These are phyloP conservation scores for Leucania comma DNA, from an alignment of 2,888 invertebrate species.

Conservation along the genomic window DNA sequence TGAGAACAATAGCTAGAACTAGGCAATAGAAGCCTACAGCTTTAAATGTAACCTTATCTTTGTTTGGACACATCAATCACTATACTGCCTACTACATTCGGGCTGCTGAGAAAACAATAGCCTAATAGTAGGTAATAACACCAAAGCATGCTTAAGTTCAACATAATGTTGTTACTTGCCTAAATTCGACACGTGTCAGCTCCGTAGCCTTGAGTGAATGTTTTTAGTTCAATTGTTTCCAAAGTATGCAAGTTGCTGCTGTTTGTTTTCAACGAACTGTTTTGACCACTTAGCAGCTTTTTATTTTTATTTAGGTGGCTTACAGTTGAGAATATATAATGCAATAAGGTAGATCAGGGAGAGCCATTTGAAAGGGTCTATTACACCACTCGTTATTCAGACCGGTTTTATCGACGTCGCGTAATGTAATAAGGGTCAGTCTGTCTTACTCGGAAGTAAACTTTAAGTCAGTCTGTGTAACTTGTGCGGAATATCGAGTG, in stretches of 20 bases:
- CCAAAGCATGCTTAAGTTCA: constrained; percentile 43
- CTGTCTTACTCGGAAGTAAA: too few species aligned
- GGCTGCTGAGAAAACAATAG: constrained; percentile 69
- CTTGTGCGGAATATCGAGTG: too few species aligned
- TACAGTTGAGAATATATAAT: neutral
- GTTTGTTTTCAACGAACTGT: constrained; percentile 8
- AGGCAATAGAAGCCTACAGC: constrained; percentile 12
- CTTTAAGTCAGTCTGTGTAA: too few species aligned
- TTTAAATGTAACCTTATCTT: constrained; percentile 68
- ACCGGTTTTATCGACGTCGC: too few species aligned
- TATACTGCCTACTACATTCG: constrained; percentile 41
- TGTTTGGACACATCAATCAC: constrained; percentile 74
- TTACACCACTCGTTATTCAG: too few species aligned
- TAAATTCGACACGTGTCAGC: constrained; percentile 55
- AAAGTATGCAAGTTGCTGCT: constrained; percentile 7
- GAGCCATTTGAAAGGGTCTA: too few species aligned
- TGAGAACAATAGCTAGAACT: constrained; percentile 46
- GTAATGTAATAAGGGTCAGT: too few species aligned
- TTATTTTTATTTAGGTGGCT: neutral
- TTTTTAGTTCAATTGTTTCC: constrained; percentile 36
- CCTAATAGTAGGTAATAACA: constrained; percentile 44
- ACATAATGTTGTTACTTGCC: constrained; percentile 36
- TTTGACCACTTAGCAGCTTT: neutral
- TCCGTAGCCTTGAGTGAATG: constrained; percentile 32
- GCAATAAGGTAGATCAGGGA: too few species aligned